Conservation (phyloP, 2,797 vertebrate species). For the Sebastes taczanowskii region DNA sequence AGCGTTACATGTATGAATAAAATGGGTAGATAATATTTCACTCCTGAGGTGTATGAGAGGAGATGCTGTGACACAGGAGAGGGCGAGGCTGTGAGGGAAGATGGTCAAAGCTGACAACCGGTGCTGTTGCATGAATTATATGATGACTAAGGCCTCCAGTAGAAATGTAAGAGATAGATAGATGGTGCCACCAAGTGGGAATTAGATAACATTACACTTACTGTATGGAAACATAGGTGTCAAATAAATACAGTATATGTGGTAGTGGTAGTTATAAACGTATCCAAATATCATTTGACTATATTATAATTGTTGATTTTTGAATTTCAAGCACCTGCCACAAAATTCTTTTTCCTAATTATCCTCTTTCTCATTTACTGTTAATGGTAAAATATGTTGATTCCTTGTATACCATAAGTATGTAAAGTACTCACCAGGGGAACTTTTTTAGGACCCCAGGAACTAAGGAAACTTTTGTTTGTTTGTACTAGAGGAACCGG, state of each 20-base stretch:
- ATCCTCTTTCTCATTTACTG: neutral
- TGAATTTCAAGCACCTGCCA: neutral
- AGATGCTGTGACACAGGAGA: neutral
- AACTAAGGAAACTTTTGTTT: neutral
- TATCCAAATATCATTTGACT: neutral
- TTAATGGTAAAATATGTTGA: neutral
- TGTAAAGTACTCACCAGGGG: neutral
- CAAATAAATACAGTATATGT: neutral
- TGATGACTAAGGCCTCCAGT: neutral
- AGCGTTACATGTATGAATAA: conserved; percentile 58
- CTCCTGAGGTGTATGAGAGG: conserved; percentile 19
- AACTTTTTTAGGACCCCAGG: neutral
- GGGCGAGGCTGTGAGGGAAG: neutral
- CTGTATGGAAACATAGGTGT: neutral
- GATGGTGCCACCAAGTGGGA: conserved; percentile 62
- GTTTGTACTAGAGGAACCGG: neutral
- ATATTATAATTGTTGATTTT: neutral
- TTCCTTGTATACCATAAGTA: neutral
- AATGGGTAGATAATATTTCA: conserved; percentile 43
- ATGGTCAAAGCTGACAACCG: neutral
- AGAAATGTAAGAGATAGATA: neutral
- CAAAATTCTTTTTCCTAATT: too few relatives aligned
- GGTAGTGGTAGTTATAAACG: neutral
- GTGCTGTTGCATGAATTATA: neutral
- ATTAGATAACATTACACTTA: conserved; percentile 11